A percentile compares a stretch with the other conserved stretches of the same genome.
These are phyloP conservation scores for Caenorhabditis uteleia DNA, from an alignment of 2,888 invertebrate genomes.

Conservation along the genomic window DNA sequence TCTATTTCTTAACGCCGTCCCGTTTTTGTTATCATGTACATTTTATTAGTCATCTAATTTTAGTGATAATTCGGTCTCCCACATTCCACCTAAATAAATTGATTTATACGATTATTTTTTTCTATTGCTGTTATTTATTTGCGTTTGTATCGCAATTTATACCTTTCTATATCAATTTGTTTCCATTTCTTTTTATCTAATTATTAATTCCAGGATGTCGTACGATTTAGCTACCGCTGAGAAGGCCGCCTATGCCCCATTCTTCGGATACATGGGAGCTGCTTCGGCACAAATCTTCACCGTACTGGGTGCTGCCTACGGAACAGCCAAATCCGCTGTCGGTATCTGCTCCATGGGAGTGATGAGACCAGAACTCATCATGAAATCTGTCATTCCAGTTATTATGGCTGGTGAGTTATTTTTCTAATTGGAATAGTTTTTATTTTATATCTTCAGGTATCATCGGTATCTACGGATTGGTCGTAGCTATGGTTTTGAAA, in stretches of 20 bases:
- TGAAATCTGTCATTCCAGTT: slow-evolving; percentile 99
- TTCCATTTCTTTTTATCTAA: neutral
- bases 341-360: slow-evolving; percentile 99
- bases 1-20: slow-evolving; percentile 4
- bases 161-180: neutral
- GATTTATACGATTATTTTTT: neutral
- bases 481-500: slow-evolving; percentile 93
- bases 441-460: slow-evolving; percentile 32
- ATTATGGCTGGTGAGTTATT: slow-evolving; percentile 63
- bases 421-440: neutral
- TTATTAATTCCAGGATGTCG: slow-evolving; percentile 26
- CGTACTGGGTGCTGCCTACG: slow-evolving; percentile 62
- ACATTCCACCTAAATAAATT: slow-evolving; percentile 6
- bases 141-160: neutral
- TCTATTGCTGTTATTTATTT: neutral
- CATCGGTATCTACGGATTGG: slow-evolving; percentile 94
- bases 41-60: slow-evolving; percentile 13
- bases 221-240: slow-evolving; percentile 61
- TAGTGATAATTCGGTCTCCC: slow-evolving; percentile 7
- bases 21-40: slow-evolving; percentile 21
- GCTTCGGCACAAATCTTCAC: slow-evolving; percentile 58
- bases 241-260: slow-evolving; percentile 58
- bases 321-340: slow-evolving; percentile 98
- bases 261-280: slow-evolving; percentile 65
- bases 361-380: slow-evolving; percentile 99